Base-by-base conservation (phyloP, 2,888 invertebrate species). In the Acrobasis repandana region DNA sequence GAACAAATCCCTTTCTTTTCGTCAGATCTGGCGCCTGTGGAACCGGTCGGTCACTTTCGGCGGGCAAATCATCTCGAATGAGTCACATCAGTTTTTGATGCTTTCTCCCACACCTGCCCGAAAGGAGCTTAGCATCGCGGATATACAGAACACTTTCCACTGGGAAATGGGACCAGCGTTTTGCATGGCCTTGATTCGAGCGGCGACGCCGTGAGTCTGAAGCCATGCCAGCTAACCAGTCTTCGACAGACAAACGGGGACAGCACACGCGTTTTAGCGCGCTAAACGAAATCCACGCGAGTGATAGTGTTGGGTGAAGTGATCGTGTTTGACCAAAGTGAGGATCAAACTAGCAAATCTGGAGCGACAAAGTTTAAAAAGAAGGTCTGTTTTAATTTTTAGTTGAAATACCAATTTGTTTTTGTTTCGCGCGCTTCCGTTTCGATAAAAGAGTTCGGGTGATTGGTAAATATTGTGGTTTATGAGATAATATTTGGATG, bases 31-130 rank as follows among this genome's bases (percentile, higher is more conserved):
- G 81, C 83, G 80, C 79, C 82, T 72, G 73, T 68, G 56, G 73
- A 85, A 88, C 90, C 83, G 83, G 90, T 85, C 62, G 80, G 79
- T 86, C 88, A 90, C 90, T 90, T 90, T 90, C 89, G 77, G 73
- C 74, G 68, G 76, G 66, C 79, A 79, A 80, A 83, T 83, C 84
- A 85, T 86, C 83, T 77, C 73, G 72, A 82, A 82, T 90, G 90
- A 90, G 78, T 90, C 90, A 86, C 80, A 88, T 85, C 76, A 78
- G 85, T 87, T 85, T 90, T 85, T 76, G 86, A 85, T 90, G 90
- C 90, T 90, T 90, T 90, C 90, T 88, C 90, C 86, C 87, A 86
- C 89, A 88, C 90, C 88, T 90, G 90, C 79, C 83, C 83, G 83
- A 83, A 87, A 86, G 83, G 84, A 83, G 86, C 86, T 82, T 85